Evolutionary conservation across 2,888 invertebrate genomes (phyloP), one percentile per base, ranked within the genome.

Genomic region (Caenorhabditis angaria): DNA sequence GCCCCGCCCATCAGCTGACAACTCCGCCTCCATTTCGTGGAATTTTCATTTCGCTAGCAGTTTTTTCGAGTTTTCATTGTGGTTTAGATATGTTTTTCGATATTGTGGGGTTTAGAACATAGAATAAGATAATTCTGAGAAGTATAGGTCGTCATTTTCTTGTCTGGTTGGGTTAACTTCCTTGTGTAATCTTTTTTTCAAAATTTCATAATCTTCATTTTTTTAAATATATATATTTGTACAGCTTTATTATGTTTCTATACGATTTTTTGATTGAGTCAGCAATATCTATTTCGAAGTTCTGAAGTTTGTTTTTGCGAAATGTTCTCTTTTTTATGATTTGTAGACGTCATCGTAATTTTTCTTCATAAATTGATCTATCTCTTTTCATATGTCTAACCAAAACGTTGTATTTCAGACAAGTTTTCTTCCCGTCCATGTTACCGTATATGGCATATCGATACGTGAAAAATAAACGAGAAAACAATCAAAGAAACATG

Each of bases 361-460:
- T 48, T 48, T 22, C 8, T 41, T 41, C 14, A 41, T 41, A 2
- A 3, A 41, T 41, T 41, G 6, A 32, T 32, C 32, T 5, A 32
- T 32, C 41, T 14, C 8, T 51, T 22, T 22, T 8, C 10, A 8
- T 22, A 22, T 51, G 2, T 51, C 24, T 51, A 35, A 35, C 35
- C 35, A 14, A 35, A 35, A 10, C 14, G 35, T 12, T 25, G 22
- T 22, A 22, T 51, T 51, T 51, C 2, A 25, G 6, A 51, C 8
- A 51, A n/a, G n/a, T 22, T 51, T 51, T 20, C 24, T 10, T 27
- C 8, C 29, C 4, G 12, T 56, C 61, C 64, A 82, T 82, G 82
- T 63, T 82, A 56, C 80, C 82, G 25, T 78, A 77, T 69, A 54
- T 77, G 54, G 78, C 74, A 18, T 82, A 82, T 60, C 69, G 74